These are phyloP conservation scores for Macrosiphum euphorbiae DNA, from an alignment of 2,888 invertebrate genomes.

Conservation along the genomic window DNA sequence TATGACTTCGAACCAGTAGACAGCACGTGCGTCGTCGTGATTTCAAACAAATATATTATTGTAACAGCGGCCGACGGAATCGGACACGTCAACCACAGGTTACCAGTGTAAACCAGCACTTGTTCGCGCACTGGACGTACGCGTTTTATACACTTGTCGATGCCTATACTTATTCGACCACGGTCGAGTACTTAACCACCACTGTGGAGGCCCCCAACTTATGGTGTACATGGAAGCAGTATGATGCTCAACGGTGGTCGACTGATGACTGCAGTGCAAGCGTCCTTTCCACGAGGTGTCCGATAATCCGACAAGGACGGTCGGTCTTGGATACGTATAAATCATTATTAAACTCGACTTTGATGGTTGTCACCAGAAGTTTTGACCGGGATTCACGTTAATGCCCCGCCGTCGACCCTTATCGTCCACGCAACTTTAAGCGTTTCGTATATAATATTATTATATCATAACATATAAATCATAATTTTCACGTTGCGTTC, in stretches of 20 bases:
- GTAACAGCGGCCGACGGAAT: not conserved
- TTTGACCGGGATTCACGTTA: not conserved
- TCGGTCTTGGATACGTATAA: not conserved
- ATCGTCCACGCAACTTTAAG: not conserved
- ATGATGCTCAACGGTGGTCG: not conserved
- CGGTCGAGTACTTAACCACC: not conserved
- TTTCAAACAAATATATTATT: not conserved
- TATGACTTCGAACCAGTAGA: not conserved
- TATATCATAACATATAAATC: not conserved
- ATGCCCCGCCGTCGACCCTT: not conserved
- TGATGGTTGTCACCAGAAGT: not conserved
- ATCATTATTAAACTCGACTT: conserved; percentile 7
- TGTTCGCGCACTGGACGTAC: not conserved
- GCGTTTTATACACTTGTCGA: not conserved
- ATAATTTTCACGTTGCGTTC: not conserved
- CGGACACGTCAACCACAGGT: not conserved
- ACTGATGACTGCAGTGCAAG: not conserved
- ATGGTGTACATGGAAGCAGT: not conserved
- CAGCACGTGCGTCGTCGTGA: not conserved
- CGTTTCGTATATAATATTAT: not conserved
- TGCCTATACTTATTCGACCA: not conserved
- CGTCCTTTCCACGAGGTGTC: too few relatives aligned
- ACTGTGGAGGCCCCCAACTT: too few relatives aligned
- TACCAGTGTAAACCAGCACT: not conserved
- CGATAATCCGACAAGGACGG: not conserved